Conservation (phyloP, 1,140 invertebrate genomes). For the Zaprionus capensis region DNA sequence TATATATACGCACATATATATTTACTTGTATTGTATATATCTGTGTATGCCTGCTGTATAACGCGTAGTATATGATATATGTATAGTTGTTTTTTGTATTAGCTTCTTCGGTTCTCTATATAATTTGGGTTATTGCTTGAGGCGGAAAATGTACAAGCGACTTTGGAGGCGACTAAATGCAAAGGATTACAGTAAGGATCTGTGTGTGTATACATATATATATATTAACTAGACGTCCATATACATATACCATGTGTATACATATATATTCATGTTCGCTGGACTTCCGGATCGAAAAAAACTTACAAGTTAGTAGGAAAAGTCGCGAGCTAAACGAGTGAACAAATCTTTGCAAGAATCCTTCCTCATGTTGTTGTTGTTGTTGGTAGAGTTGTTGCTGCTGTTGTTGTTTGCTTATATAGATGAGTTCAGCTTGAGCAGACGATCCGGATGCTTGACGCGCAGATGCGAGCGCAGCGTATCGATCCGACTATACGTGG, state of each 20-base stretch:
- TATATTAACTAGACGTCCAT: slow-evolving; percentile 5
- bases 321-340: slow-evolving; percentile 32
- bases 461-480: slow-evolving; percentile 91
- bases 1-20: slow-evolving; percentile 27
- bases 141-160: slow-evolving; percentile 61
- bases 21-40: slow-evolving; percentile 26
- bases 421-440: slow-evolving; percentile 78
- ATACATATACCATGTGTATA: slow-evolving; percentile 11
- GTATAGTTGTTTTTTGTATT: slow-evolving; percentile 44
- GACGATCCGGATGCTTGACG: slow-evolving; percentile 88
- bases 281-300: slow-evolving; percentile 21
- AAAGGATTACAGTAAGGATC: slow-evolving; percentile 41
- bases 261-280: slow-evolving; percentile 10
- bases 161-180: slow-evolving; percentile 64
- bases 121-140: slow-evolving; percentile 77
- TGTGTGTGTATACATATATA: slow-evolving; percentile 5
- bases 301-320: slow-evolving; percentile 52
- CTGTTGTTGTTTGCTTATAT: slow-evolving; percentile 56
- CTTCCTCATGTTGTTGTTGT: slow-evolving; percentile 19
- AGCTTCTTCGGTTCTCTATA: slow-evolving; percentile 75
- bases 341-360: slow-evolving; percentile 10
- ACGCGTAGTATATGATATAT: slow-evolving; percentile 15
- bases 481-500: slow-evolving; percentile 93
- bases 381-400: slow-evolving; percentile 14
- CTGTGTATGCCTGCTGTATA: slow-evolving; percentile 26